Percentiles rank a stretch among this genome's conserved stretches.
Evolutionary conservation across 2,113 vertebrate genomes (phyloP).

Genomic region (Pseudopipra pipra): DNA sequence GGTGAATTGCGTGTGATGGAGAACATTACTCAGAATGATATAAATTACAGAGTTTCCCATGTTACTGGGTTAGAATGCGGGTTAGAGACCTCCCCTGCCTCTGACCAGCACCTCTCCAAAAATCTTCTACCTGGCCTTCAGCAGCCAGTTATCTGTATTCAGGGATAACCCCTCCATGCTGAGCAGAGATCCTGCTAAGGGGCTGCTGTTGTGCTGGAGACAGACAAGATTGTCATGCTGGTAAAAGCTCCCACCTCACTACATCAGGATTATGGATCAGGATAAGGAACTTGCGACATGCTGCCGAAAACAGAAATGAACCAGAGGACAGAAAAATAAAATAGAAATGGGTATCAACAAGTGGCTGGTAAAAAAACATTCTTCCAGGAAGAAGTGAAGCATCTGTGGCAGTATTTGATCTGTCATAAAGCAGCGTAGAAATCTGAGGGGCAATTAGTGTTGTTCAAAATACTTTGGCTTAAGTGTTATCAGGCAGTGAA

Average conservation of each 20-base stretch:
- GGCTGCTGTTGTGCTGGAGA: not conserved
- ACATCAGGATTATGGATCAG: not conserved
- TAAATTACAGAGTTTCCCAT: conserved; percentile 14
- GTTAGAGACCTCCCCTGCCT: not conserved
- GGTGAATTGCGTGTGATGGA: conserved; percentile 52
- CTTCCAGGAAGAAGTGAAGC: conserved; percentile 34
- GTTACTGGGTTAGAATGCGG: conserved; percentile 18
- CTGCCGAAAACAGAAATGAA: not conserved
- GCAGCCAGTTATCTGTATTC: conserved; percentile 31
- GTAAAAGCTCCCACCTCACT: not conserved
- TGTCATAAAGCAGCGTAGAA: not conserved
- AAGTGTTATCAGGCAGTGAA: conserved; percentile 10
- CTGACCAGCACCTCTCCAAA: conserved; percentile 26
- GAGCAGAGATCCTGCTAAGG: conserved; percentile 8
- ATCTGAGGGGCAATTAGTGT: not conserved
- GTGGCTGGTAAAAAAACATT: not conserved
- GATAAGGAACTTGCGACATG: not conserved
- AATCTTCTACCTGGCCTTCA: conserved; percentile 1
- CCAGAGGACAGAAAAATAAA: not conserved
- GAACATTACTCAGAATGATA: conserved; percentile 63
- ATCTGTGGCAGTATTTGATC: conserved; percentile 13
- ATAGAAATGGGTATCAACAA: not conserved
- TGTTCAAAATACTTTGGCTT: conserved; percentile 30
- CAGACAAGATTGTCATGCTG: conserved; percentile 2
- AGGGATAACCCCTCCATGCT: conserved; percentile 28